Percentiles rank a stretch among this genome's conserved stretches.
phyloP scores from a whole-genome alignment of 2,888 invertebrate species.

The Leptogaster cylindrica region DNA sequence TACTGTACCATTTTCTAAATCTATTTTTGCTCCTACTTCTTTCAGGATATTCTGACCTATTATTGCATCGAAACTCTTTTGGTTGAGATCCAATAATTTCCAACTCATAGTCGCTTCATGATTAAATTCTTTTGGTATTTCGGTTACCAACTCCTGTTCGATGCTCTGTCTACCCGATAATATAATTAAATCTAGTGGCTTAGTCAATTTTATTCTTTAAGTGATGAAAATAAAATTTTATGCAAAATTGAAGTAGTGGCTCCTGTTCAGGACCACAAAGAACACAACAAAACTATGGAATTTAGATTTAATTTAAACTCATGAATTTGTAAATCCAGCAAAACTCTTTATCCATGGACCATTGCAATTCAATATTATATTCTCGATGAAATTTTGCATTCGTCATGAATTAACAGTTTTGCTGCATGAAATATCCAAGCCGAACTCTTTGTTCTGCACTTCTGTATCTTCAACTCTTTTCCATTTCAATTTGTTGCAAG shows the following conservation, averaged over 20 bases:
- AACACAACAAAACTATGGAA: too few species aligned
- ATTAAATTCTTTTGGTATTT: conserved; percentile 11
- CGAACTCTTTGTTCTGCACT: too few species aligned
- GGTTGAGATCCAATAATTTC: neutral
- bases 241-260: neutral
- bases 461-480: too few species aligned
- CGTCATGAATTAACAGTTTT: too few species aligned
- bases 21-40: conserved; percentile 1
- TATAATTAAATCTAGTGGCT: neutral
- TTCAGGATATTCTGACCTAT: conserved; percentile 12
- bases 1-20: neutral
- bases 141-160: neutral
- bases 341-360: too few species aligned
- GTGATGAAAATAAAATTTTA: neutral
- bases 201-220: conserved; percentile 10
- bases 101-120: neutral
- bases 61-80: neutral
- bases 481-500: too few species aligned
- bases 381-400: too few species aligned
- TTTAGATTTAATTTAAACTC: too few species aligned
- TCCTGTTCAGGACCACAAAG: too few species aligned
- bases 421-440: too few species aligned
- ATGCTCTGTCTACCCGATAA: neutral
- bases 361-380: too few species aligned
- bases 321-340: too few species aligned